phyloP scores from a whole-genome alignment of 2,797 vertebrate genomes.

The Falco berigora region DNA sequence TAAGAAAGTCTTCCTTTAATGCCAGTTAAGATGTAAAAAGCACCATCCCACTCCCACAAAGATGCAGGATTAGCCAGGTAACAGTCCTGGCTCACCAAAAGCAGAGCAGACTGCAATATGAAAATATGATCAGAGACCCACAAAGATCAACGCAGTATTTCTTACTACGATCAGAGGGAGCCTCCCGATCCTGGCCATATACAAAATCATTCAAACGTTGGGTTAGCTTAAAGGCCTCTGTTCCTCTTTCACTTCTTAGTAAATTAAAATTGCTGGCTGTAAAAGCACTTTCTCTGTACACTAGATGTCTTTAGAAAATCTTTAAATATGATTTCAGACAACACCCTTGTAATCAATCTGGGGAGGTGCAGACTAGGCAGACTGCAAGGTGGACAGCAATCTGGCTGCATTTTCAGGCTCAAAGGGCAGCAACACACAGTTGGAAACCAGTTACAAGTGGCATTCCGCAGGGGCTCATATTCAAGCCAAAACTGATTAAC shows the following conservation, averaged over 20 bases:
- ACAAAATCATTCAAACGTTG: not conserved
- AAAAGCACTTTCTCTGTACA: not conserved
- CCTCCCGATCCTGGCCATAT: not conserved
- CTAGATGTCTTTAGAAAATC: not conserved
- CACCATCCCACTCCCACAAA: not conserved
- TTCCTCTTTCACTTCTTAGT: not conserved
- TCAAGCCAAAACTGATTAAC: not conserved
- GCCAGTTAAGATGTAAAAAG: not conserved
- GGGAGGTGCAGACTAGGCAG: not conserved
- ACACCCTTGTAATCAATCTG: not conserved
- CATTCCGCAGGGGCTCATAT: not conserved
- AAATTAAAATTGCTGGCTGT: not conserved
- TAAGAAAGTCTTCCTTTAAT: not conserved
- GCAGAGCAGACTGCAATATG: not conserved
- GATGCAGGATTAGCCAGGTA: not conserved
- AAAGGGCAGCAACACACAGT: not conserved
- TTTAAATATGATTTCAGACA: not conserved
- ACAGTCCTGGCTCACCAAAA: not conserved
- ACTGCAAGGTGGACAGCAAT: not conserved
- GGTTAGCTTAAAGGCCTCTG: not conserved
- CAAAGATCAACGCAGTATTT: not conserved
- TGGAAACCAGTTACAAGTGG: not conserved
- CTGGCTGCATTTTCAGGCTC: not conserved
- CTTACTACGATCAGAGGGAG: not conserved
- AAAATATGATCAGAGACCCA: not conserved